Percentiles rank a stretch among this genome's conserved stretches.
Evolutionary conservation across 2,797 vertebrate species (phyloP).

Genomic region (Sparus aurata): DNA sequence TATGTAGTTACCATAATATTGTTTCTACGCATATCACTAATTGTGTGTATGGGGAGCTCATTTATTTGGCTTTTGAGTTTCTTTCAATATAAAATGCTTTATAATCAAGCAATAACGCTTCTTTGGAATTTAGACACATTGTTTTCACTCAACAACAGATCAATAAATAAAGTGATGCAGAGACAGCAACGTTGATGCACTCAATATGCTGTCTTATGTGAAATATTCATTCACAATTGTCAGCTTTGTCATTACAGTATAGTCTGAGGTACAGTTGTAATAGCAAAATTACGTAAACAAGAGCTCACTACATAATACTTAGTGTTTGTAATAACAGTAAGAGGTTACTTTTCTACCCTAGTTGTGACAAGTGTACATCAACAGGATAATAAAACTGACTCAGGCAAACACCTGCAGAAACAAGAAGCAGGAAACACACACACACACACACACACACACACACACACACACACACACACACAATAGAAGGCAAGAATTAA

Average conservation of each 20-base stretch:
- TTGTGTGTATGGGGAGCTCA: not conserved
- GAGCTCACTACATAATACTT: not conserved
- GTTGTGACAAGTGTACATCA: constrained; percentile 47
- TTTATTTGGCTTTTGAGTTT: not conserved
- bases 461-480: constrained; percentile 4
- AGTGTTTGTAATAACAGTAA: not conserved
- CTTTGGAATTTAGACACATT: not conserved
- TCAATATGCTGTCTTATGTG: not conserved
- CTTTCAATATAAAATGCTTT: constrained; percentile 18
- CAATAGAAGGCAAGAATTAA: not conserved
- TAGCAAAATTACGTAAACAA: not conserved
- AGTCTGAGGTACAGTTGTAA: not conserved
- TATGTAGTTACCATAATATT: not conserved
- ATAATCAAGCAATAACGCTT: not conserved
- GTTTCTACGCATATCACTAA: not conserved
- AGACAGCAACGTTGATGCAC: not conserved
- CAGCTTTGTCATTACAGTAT: not conserved
- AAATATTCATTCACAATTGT: not conserved
- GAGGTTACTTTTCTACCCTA: constrained; percentile 21
- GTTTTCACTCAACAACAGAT: not conserved
- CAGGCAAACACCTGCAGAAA: constrained; percentile 13
- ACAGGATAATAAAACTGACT: constrained; percentile 28
- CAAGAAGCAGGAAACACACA: not conserved
- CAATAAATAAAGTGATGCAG: not conserved
- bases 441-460: constrained; percentile 1